Evolutionary conservation across 1,140 invertebrate genomes (phyloP).

Genomic region (Microplitis demolitor): DNA sequence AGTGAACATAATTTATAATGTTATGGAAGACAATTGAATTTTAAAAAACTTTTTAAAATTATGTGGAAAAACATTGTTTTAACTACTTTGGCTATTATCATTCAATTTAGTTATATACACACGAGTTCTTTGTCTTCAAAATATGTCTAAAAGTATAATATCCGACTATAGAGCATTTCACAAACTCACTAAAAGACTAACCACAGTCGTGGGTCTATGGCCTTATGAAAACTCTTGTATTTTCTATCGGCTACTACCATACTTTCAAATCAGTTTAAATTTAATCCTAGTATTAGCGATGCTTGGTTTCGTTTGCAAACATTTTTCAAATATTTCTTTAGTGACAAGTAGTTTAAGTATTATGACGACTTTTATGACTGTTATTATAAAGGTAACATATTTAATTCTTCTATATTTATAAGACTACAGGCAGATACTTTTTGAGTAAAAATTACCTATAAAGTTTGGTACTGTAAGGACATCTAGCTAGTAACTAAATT

Average conservation of each 20-base stretch:
- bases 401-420: no score
- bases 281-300: background rate
- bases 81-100: no score
- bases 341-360: background rate
- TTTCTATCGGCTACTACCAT: background rate
- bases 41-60: no score
- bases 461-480: no score
- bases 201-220: background rate
- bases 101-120: no score
- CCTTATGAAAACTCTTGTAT: background rate
- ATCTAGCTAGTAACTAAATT: no score
- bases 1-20: no score
- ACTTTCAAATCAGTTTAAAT: background rate
- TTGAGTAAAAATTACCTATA: no score
- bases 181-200: background rate
- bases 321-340: background rate
- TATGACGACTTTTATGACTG: background rate
- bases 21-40: no score
- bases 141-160: background rate
- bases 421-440: no score
- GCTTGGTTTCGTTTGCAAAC: background rate
- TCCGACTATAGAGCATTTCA: background rate
- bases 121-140: background rate
- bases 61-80: no score
- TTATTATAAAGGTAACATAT: slow-evolving; percentile 3